Base-by-base conservation (phyloP, 2,888 invertebrate species). In the Cartodere bifasciata region DNA sequence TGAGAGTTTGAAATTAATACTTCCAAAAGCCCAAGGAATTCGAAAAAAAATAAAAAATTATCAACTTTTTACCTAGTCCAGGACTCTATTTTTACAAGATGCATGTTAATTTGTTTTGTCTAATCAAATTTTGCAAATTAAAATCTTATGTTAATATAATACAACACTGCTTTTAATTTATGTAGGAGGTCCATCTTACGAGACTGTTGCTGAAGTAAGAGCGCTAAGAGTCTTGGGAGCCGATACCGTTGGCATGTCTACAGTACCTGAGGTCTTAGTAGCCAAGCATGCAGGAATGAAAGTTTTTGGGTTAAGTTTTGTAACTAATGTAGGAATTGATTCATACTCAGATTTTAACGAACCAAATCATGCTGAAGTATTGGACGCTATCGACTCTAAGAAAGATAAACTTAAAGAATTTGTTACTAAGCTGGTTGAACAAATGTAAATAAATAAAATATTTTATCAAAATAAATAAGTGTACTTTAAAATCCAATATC, bases 171-270 rank as follows among this genome's bases (percentile, higher is more conserved):
- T n/a, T n/a, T n/a, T n/a, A n/a, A n/a, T n/a, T n/a, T n/a, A n/a
- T n/a, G 67, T 88, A 9, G 87, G 85, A 2, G 94, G 94, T 0
- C 92, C 94, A 0, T 83, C 80, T 55, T 95, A 77, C 53, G 94
- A 95, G 58, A 91, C 92, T 0, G 82, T 90, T 0, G 86, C 92
- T 1, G 94, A 95, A 58, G 63, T 87, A 25, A 71, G 66, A 42
- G 76, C 85, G 63, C 64, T 91, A 30, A 70, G 73, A 44, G 69
- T 72, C 54, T 63, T 86, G 25, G 84, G 84, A 13, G 76, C 80
- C 5, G 84, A 85, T 48, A 80, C 82, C 5, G 82, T 85, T 3
- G 84, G 84, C 60, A 68, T 74, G 80, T 75, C 71, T 2, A 72
- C 72, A 3, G 71, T 74, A 5, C 72, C 73, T 34, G 75, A 75